These are phyloP conservation scores for Drosophila anceps DNA, from an alignment of 2,888 invertebrate genomes.

Conservation along the genomic window DNA sequence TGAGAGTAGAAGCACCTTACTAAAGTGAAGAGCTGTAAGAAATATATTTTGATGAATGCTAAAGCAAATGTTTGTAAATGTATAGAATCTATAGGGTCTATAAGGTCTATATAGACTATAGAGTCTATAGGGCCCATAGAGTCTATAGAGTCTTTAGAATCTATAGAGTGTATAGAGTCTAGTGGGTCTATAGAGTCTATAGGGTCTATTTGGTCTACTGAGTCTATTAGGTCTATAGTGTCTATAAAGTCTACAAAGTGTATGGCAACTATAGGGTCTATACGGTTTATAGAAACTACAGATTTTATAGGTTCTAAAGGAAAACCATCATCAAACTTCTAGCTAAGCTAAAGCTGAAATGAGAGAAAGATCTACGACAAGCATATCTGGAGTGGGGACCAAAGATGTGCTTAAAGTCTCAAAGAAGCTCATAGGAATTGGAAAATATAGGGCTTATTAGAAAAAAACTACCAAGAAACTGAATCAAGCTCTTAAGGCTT, in stretches of 20 bases:
- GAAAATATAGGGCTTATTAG: no score
- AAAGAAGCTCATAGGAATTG: no score
- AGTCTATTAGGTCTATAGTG: no score
- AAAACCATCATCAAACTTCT: neutral
- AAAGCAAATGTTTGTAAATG: neutral
- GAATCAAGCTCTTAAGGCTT: no score
- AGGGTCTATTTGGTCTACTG: no score
- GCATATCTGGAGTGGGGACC: neutral
- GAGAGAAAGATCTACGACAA: neutral
- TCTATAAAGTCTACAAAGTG: neutral
- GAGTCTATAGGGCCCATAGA: neutral
- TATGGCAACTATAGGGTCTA: neutral
- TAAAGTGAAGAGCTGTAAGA: neutral
- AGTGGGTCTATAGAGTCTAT: no score
- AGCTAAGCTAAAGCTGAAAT: neutral
- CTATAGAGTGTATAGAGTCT: no score
- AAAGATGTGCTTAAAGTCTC: neutral
- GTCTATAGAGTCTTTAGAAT: neutral
- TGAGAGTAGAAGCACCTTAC: conserved; percentile 1
- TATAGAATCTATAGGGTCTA: neutral
- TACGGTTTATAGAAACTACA: no score
- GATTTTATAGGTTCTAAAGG: neutral
- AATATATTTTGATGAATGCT: neutral
- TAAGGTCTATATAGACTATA: neutral
- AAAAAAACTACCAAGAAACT: no score